Evolutionary conservation across 2,888 invertebrate species (phyloP), one percentile per base, ranked within the genome.

Genomic region (Octonoba sinensis): DNA sequence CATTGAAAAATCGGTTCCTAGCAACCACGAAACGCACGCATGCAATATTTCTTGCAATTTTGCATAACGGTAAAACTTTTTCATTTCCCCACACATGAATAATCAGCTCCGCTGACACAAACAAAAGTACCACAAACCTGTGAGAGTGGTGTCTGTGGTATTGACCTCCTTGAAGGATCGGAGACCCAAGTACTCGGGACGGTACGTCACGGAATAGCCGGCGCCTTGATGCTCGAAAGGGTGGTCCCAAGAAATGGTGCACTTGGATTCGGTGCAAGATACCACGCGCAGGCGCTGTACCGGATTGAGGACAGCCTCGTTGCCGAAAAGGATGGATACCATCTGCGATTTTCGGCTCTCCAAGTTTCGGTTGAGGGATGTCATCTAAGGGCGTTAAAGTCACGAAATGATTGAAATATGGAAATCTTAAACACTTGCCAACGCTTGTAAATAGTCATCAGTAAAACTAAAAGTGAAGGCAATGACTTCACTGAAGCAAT

Each of bases 261-360:
- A 90, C 0, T 91, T 89, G 3, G 90, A 89, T 27, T 91, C 90
- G 22, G 91, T 91, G 3, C 88, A 87, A 0, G 89, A 89, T 0
- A 89, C 86, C 44, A 92, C 87, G 59, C 88, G 87, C 1, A 93
- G 89, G 85, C 92, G 91, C 60, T 90, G 89, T 0, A 94, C 89
- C 15, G 90, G 89, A 84, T 92, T 92, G 3, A 93, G 90, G 85
- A 92, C 91, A 0, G 92, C 91, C 16, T 91, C 90, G 0, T 91
- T 91, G 86, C 93, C 93, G 87, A 93, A 93, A 0, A 89, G 89
- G 15, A 94, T 87, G 8, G 88, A 90, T 8, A 90, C 89, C 1
- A 92, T 90, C 18, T 91, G 89, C 0, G 94, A 94, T 0, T 90
- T 90, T 4, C 89, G 88, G 0, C 94, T 94, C 49, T 91, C 91